Percentiles rank a stretch among this genome's conserved stretches.
Evolutionary conservation across 1,140 invertebrate genomes (phyloP).

Genomic region (Asobara japonica): DNA sequence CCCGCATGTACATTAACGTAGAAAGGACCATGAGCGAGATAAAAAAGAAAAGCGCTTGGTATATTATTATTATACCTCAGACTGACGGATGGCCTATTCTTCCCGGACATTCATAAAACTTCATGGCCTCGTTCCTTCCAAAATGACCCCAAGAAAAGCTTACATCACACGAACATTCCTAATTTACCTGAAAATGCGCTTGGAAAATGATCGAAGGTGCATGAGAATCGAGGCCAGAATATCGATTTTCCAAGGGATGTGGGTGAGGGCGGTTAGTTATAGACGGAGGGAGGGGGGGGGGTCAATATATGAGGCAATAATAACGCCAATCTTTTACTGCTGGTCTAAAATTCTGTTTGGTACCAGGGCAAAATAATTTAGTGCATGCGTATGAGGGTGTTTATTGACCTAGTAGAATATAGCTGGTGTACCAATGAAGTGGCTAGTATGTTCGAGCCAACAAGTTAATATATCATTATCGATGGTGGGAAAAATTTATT

Average conservation of each 20-base stretch:
- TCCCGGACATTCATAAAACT: neutral
- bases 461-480: no score
- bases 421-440: no score
- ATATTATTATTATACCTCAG: slow-evolving; percentile 11
- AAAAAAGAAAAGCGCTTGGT: slow-evolving; percentile 3
- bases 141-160: neutral
- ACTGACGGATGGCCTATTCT: neutral
- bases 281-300: neutral
- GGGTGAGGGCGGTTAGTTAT: neutral
- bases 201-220: neutral
- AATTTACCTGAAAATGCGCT: neutral
- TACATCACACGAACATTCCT: neutral
- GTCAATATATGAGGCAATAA: neutral
- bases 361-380: no score
- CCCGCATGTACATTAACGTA: neutral
- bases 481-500: no score
- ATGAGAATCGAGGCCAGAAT: neutral
- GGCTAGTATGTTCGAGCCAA: no score
- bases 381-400: no score
- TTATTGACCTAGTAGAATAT: no score
- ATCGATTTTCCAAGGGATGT: slow-evolving; percentile 2
- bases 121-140: slow-evolving; percentile 19
- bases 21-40: neutral
- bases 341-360: no score
- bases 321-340: neutral